A percentile compares a stretch with the other conserved stretches of the same genome.
These are phyloP conservation scores for Tricholaema leucomelas DNA, from an alignment of 2,113 vertebrate species.

Conservation along the genomic window DNA sequence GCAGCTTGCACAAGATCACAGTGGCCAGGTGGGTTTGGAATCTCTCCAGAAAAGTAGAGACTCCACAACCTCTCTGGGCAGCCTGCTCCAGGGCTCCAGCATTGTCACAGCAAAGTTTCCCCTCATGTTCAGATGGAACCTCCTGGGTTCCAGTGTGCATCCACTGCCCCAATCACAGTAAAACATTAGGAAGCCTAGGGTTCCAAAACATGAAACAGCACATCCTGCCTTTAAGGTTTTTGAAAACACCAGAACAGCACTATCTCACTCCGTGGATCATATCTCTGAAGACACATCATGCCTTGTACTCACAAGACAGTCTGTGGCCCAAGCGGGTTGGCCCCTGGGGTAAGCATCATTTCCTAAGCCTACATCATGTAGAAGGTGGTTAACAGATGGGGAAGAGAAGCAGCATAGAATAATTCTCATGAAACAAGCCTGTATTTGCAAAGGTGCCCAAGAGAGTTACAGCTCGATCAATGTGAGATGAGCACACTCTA, in stretches of 20 bases:
- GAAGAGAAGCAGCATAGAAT: not conserved
- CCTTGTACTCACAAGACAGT: not conserved
- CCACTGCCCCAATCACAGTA: not conserved
- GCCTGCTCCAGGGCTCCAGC: no score
- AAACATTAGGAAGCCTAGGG: not conserved
- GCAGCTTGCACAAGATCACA: no score
- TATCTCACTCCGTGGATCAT: rapidly evolving
- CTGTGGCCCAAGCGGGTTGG: not conserved
- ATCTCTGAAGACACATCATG: not conserved
- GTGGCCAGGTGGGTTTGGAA: no score
- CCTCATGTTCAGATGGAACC: no score
- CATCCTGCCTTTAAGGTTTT: not conserved
- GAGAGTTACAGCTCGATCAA: conserved; percentile 24
- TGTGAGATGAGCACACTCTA: not conserved
- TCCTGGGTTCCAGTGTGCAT: no score
- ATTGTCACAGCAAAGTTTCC: no score
- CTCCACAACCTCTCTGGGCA: no score
- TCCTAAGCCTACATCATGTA: not conserved
- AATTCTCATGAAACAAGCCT: not conserved
- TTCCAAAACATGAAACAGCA: not conserved
- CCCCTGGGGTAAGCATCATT: not conserved
- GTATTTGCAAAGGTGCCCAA: conserved; percentile 27
- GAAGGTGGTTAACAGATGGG: not conserved
- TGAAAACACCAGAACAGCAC: rapidly evolving
- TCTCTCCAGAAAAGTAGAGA: no score